These are phyloP conservation scores for Anaspis maculata DNA, from an alignment of 2,888 invertebrate genomes.

Conservation along the genomic window DNA sequence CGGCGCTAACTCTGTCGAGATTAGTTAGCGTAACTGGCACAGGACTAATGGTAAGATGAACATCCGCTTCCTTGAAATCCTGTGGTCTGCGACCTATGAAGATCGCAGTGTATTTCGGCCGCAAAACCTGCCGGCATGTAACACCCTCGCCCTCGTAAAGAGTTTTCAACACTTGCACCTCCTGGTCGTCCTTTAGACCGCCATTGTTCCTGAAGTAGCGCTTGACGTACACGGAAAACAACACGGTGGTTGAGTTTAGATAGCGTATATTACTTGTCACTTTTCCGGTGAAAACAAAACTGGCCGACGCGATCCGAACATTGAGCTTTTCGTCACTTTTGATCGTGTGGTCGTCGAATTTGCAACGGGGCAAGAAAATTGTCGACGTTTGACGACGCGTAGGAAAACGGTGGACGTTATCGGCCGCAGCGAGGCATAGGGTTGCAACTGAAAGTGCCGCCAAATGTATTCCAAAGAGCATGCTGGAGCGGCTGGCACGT, in stretches of 20 bases:
- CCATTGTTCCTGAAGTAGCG: slow-evolving; percentile 36
- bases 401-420: slow-evolving; percentile 7
- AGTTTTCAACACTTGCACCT: slow-evolving; percentile 34
- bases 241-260: slow-evolving; percentile 27
- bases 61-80: slow-evolving; percentile 28
- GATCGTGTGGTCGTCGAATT: slow-evolving; percentile 35
- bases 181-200: slow-evolving; percentile 26
- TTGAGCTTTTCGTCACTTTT: slow-evolving; percentile 30
- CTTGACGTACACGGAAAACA: slow-evolving; percentile 35
- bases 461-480: too few species aligned
- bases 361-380: slow-evolving; percentile 34
- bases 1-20: slow-evolving; percentile 40
- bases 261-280: slow-evolving; percentile 33
- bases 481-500: slow-evolving; percentile 10
- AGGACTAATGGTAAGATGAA: slow-evolving; percentile 36
- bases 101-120: slow-evolving; percentile 38
- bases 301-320: slow-evolving; percentile 27
- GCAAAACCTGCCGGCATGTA: slow-evolving; percentile 36
- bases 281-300: slow-evolving; percentile 39
- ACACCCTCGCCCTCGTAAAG: slow-evolving; percentile 37
- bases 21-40: slow-evolving; percentile 41
- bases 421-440: too few species aligned
- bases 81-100: slow-evolving; percentile 34
- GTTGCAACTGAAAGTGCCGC: too few species aligned
- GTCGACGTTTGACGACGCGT: slow-evolving; percentile 14